Base-by-base conservation (phyloP, 2,888 invertebrate genomes). In the Erebia epiphron region DNA sequence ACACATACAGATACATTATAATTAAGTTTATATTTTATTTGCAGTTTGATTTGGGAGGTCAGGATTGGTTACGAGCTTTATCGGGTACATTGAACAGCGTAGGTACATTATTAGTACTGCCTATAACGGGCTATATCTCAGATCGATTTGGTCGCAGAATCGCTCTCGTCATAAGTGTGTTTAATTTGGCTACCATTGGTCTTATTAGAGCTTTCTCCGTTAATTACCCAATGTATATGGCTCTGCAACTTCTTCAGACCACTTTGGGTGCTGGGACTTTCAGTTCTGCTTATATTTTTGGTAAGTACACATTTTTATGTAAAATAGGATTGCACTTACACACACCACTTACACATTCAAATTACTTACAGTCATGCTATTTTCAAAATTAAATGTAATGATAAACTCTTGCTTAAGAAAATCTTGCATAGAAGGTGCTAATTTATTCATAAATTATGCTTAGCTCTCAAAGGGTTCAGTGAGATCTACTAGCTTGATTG, bases 81-180 rank as follows among this genome's bases (percentile, higher is more conserved):
- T 94, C 96, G n/a, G 96, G 96, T 2, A 95, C 96, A 5, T 85
- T 95, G 2, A 95, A 95, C 80, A 95, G 94, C 77, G 80, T 95
- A 61, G 96, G 95, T 13, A 95, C 95, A 77, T 94, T 96, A 76
- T 83, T 95, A 73, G 95, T 95, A 10, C 86, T 95, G 72, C 95
- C 95, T 0, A 82, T 95, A 52, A 93, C 95, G 4, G 96, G 96
- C 46, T 90, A 93, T 63, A 80, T 96, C 57, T 95, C 96, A 1
- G 96, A 96, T 84, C 94, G 90, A 67, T 92, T 85, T 68, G 94
- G 94, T 10, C 82, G 94, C 66, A 84, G 90, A 58, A 83, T 85
- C 46, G 82, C 90, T 18, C 80, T 93, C 56, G 82, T 90, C 11
- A 75, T 84, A 16, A 83, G 85, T 67, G 83, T 89, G 26, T 82